Evolutionary conservation across 53 echinoderm and acorn worm genomes (phyloP).

Genomic region (Holothuria scabra): DNA sequence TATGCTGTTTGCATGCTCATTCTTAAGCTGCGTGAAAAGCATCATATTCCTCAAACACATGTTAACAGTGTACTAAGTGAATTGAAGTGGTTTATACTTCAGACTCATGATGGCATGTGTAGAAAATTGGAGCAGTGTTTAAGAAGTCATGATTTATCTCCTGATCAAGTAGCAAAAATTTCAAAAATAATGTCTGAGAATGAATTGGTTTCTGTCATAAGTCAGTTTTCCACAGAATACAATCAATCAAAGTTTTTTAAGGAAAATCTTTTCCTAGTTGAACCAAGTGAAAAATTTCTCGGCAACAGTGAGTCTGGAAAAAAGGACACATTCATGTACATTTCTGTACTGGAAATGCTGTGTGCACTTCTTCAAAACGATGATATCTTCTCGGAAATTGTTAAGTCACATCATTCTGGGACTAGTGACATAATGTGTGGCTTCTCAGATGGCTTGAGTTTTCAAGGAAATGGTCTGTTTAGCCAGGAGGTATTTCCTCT

Average conservation of each 20-base stretch:
- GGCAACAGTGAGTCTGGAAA: not conserved
- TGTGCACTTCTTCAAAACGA: not conserved
- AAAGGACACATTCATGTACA: conserved; percentile 11
- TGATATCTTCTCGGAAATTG: conserved; percentile 4
- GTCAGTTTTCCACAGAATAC: not conserved
- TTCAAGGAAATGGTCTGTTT: not conserved
- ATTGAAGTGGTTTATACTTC: not conserved
- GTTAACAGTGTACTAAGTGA: not conserved
- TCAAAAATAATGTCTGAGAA: conserved; percentile 10
- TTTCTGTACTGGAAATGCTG: conserved; percentile 6
- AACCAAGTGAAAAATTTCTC: not conserved
- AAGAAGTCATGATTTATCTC: not conserved
- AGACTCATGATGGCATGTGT: not conserved
- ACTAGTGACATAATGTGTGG: not conserved
- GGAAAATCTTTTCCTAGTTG: not conserved
- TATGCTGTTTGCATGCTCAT: conserved; percentile 2
- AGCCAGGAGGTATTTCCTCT: not conserved
- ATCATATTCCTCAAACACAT: not conserved
- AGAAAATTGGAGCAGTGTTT: not conserved
- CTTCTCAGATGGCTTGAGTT: conserved; percentile 8
- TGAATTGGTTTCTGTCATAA: not conserved
- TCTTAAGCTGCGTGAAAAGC: not conserved
- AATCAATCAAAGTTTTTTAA: not conserved
- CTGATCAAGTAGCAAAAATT: not conserved
- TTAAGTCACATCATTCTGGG: not conserved